Base-by-base conservation (phyloP, 1,140 invertebrate genomes). In the Brachystomella parvula region DNA sequence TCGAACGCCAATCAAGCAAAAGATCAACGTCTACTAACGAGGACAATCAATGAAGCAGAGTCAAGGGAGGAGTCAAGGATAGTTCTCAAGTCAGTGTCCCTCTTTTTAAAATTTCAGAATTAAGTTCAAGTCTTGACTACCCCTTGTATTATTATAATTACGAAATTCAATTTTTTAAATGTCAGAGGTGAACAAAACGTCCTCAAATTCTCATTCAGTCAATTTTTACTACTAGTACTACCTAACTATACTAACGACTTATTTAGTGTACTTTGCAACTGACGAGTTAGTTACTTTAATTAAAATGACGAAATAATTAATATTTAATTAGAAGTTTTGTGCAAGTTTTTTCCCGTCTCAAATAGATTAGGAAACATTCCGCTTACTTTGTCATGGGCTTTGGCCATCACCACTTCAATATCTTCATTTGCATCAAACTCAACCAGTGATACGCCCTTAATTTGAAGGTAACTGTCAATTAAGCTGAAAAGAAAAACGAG, bases 1-100 rank as follows among this genome's bases (percentile, higher is more conserved):
- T n/a, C n/a, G 92, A 35, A 89, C 91, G 78, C 85, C 86, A 6
- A 94, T 95, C 75, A 85, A 86, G 19, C 89, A 89, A 76, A 93
- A 91, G 76, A 94, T 94, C 71, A 90, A 89, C 78, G 81, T 94
- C n/a, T 71, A 71, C 33, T 71, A 61, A 66, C n/a, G n/a, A n/a
- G n/a, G n/a, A n/a, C n/a, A n/a, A n/a, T n/a, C n/a, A 21, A n/a
- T 24, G 31, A 28, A 29, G 39, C 9, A 53, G 2, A 39, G 26
- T 57, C 17, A 19, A 26, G 26, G 21, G 26, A 12, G 6, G 53
- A 57, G 21, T 19, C n/a, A n/a, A n/a, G n/a, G n/a, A n/a, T n/a
- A n/a, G n/a, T n/a, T n/a, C n/a, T n/a, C n/a, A n/a, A n/a, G n/a
- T n/a, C 17, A 33, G 31, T 33, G 57, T 30, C 31, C 24, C 15